Base-by-base conservation (phyloP, 2,888 invertebrate genomes). In the Papilio elwesi region DNA sequence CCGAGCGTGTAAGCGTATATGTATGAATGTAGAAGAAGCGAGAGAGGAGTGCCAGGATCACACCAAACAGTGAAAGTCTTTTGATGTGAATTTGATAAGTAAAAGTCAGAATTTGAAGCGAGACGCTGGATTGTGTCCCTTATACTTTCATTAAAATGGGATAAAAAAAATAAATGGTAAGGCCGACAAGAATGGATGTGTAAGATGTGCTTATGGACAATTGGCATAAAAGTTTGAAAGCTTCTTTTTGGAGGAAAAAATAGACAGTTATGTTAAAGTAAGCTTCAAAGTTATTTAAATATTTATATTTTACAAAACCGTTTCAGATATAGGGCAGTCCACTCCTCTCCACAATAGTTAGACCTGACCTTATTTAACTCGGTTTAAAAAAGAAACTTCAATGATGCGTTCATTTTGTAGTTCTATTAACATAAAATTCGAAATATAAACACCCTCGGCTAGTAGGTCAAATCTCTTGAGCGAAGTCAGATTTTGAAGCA, bases 361-460 rank as follows among this genome's bases (percentile, higher is more conserved):
- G 67, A 62, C 62, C n/a, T 47, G 52, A 67, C 65, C 67, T 59
- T 67, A 48, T 62, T 67, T 15, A 36, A 15, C 6, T 53, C 10
- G 43, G 51, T 52, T 71, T 70, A 57, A 65, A 59, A 66, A 67
- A 62, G 48, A 66, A 51, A 57, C 47, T 67, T 52, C 71, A 71
- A 67, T 71, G 67, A 72, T 68, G 55, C 64, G 64, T 68, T 57
- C 55, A 68, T 73, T 73, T 73, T 51, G 64, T 68, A 62, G 36
- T 67, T 67, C 53, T 63, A 68, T 73, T 73, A 73, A 68, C 49
- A 64, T 73, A 63, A 63, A 72, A 63, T 63, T 68, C 10, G 62
- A 64, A 68, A 71, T 71, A 62, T 66, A 53, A 71, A 72, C 72
- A 68, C 38, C 15, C 36, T 13, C 55, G 49, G 68, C 64, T 68